Percentiles rank a stretch among this genome's conserved stretches.
Conservation (phyloP, 1,140 invertebrate species). For the Diachasmimorpha longicaudata region DNA sequence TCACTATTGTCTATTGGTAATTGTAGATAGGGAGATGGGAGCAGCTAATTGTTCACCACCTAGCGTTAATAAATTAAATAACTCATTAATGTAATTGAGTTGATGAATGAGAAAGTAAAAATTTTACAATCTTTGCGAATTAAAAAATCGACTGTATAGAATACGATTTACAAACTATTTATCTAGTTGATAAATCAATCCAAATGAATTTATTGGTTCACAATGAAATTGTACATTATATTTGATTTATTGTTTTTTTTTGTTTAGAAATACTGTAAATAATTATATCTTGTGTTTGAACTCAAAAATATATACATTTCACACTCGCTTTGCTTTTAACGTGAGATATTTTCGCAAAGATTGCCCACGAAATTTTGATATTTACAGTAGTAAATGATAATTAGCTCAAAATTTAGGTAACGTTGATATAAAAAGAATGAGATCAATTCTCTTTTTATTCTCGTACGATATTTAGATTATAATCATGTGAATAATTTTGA, state of each 20-base stretch:
- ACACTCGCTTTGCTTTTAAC: neutral
- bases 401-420: neutral
- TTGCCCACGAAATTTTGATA: neutral
- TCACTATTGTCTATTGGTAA: neutral
- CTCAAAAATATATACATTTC: neutral
- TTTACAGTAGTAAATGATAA: neutral
- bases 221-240: too few relatives aligned
- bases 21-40: neutral
- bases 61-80: neutral
- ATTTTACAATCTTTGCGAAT: neutral
- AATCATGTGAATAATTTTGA: neutral
- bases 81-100: neutral
- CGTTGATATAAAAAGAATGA: neutral
- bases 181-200: neutral
- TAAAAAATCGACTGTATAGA: neutral
- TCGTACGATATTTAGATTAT: neutral
- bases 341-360: neutral
- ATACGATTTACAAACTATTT: neutral
- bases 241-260: too few relatives aligned
- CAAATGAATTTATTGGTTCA: neutral
- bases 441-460: neutral
- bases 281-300: too few relatives aligned
- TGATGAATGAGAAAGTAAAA: neutral
- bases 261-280: too few relatives aligned
- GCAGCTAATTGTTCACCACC: neutral